phyloP scores from a whole-genome alignment of 2,888 invertebrate species.

The Gastrophysa polygoni region DNA sequence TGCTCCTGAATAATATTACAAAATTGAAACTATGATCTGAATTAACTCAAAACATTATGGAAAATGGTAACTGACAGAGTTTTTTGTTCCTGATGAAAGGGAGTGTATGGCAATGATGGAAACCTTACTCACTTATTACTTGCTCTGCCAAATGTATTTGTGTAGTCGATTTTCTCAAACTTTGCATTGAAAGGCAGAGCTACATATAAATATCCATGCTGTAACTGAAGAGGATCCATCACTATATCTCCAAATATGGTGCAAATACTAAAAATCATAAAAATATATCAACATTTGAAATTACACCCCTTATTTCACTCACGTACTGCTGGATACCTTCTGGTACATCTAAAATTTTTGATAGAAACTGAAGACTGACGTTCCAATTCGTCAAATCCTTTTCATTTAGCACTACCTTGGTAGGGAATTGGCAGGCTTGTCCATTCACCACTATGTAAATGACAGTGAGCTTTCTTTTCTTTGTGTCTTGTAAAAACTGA shows the following conservation, averaged over 20 bases:
- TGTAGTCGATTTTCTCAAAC: slow-evolving; percentile 35
- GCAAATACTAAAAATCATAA: slow-evolving; percentile 31
- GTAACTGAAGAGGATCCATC: slow-evolving; percentile 23
- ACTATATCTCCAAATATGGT: slow-evolving; percentile 32
- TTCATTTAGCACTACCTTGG: slow-evolving; percentile 28
- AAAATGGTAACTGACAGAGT: too few species aligned
- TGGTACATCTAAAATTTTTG: slow-evolving; percentile 30
- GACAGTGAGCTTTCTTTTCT: slow-evolving; percentile 25
- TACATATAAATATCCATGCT: slow-evolving; percentile 39
- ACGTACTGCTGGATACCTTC: slow-evolving; percentile 28
- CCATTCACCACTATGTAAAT: slow-evolving; percentile 28
- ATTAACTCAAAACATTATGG: too few species aligned
- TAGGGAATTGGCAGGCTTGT: slow-evolving; percentile 18
- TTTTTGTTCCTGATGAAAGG: too few species aligned
- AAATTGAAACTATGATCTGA: too few species aligned
- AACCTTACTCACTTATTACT: neutral
- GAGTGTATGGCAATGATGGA: neutral
- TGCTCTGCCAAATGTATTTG: neutral
- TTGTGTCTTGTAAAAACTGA: slow-evolving; percentile 22
- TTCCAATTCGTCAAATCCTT: slow-evolving; percentile 24
- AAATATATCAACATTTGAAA: too few species aligned
- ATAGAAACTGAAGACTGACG: slow-evolving; percentile 17
- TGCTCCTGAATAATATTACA: neutral
- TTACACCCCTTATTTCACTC: too few species aligned
- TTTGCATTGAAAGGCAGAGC: slow-evolving; percentile 34